Base-by-base conservation (phyloP, 2,888 invertebrate species). In the Xestia sexstrigata region DNA sequence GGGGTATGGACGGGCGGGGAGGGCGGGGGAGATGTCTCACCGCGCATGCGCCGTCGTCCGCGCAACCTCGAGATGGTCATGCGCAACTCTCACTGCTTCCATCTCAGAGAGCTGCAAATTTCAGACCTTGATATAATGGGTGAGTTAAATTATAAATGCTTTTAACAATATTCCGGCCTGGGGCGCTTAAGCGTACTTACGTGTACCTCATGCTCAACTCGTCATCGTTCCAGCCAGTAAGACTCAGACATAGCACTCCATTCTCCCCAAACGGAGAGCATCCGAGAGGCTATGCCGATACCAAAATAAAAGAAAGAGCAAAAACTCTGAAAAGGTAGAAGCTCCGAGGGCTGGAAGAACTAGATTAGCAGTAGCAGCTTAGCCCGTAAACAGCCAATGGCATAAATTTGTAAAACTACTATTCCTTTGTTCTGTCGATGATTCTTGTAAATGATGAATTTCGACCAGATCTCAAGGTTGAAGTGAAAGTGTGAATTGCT, bases 1-100 rank as follows among this genome's bases (percentile, higher is more conserved):
- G 98, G 98, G 0, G 97, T 98, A 87, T 97, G 89, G 97, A 97
- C 92, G 82, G 96, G 95, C 2, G 96, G 95, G 35, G 93, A 94
- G 70, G 94, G 93, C 4, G 90, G 85, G 0, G 91, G 92, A 6
- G 96, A 95, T 7, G 89, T 92, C n/a, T 96, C 96, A 0, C 96
- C 96, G 11, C 92, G 91, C 79, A 90, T 94, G 68, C 94, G 95
- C 30, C 94, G 97, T 13, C 97, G 98, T 81, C 97, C 98, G 0
- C 96, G 98, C 70, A 98, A 98, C 91, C 94, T 98, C 63, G 98
- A 98, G 93, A 98, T 98, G 97, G 97, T 98, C 55, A 97, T 98
- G 94, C 97, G 97, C 62, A 98, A 98, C 67, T 96, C 98, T 0
- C 98, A 98, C 90, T 98, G 97, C 86, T 98, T 98, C 93, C 98